Conservation (phyloP, 1,140 invertebrate species). For the Caenorhabditis briggsae region DNA sequence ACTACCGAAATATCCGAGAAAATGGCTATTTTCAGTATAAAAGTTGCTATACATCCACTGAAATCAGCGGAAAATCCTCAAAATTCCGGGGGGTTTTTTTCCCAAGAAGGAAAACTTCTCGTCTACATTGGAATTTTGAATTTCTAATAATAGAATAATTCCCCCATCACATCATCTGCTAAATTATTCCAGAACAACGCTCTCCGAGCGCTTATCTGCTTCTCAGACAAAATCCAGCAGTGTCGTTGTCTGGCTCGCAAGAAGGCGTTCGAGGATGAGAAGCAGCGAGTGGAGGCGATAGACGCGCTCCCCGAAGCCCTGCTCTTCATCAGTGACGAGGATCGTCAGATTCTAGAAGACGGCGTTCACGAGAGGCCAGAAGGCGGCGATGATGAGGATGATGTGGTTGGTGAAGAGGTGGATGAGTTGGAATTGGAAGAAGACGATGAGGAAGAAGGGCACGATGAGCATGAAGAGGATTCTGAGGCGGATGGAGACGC, state of each 20-base stretch:
- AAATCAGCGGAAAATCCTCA: too few species aligned
- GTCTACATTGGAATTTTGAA: background rate
- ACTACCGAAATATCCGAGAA: too few species aligned
- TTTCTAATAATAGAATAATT: background rate
- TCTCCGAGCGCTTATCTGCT: constrained; percentile 36
- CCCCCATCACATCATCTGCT: background rate
- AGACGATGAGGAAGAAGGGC: background rate
- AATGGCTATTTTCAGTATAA: too few species aligned
- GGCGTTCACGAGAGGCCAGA: background rate
- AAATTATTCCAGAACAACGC: constrained; percentile 13
- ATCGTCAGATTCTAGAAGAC: background rate
- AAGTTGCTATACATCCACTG: too few species aligned
- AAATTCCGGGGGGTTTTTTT: background rate
- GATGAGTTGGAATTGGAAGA: constrained; percentile 48
- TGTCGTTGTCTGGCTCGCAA: constrained; percentile 13
- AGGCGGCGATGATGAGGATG: background rate
- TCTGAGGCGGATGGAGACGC: background rate
- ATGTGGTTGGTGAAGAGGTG: constrained; percentile 13
- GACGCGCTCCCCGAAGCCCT: background rate
- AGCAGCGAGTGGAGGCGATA: constrained; percentile 2
- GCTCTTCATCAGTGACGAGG: constrained; percentile 1
- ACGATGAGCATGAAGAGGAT: constrained; percentile 25
- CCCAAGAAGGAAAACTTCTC: background rate
- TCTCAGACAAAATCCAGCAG: constrained; percentile 16
- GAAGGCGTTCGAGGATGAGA: background rate